These are phyloP conservation scores for Brachyopa scutellaris DNA, from an alignment of 2,888 invertebrate genomes.

Conservation along the genomic window DNA sequence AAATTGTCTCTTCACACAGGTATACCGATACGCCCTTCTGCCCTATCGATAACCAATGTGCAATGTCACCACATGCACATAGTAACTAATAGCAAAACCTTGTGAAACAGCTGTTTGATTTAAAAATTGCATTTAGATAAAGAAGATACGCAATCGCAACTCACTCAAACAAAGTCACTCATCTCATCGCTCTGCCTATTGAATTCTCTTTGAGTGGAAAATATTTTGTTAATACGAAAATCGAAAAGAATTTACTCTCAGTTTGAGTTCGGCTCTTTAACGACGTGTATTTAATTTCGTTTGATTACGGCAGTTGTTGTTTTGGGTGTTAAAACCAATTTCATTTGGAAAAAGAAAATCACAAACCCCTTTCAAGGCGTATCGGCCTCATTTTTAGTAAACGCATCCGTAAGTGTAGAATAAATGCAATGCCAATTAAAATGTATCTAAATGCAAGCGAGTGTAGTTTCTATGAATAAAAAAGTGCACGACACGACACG, in stretches of 20 bases:
- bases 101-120: conserved; percentile 33
- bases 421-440: conserved; percentile 32
- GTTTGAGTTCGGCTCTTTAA: conserved; percentile 66
- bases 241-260: conserved; percentile 45
- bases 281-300: conserved; percentile 42
- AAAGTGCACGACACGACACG: conserved; percentile 40
- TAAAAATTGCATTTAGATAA: no score
- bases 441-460: conserved; percentile 26
- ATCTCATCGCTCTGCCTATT: not conserved
- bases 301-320: not conserved
- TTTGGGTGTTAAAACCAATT: conserved; percentile 16
- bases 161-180: conserved; percentile 6
- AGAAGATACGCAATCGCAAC: conserved; percentile 27
- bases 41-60: no score
- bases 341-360: conserved; percentile 8
- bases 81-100: not conserved
- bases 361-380: conserved; percentile 1
- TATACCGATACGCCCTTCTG: no score
- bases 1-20: not conserved
- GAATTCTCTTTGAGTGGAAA: conserved; percentile 37
- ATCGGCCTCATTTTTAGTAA: conserved; percentile 3
- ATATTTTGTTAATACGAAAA: conserved; percentile 1
- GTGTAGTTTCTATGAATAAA: conserved; percentile 28
- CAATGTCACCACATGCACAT: no score
- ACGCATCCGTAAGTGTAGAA: conserved; percentile 19